phyloP scores from a whole-genome alignment of 2,888 invertebrate genomes.

The Hermaeophaga mercurialis region DNA sequence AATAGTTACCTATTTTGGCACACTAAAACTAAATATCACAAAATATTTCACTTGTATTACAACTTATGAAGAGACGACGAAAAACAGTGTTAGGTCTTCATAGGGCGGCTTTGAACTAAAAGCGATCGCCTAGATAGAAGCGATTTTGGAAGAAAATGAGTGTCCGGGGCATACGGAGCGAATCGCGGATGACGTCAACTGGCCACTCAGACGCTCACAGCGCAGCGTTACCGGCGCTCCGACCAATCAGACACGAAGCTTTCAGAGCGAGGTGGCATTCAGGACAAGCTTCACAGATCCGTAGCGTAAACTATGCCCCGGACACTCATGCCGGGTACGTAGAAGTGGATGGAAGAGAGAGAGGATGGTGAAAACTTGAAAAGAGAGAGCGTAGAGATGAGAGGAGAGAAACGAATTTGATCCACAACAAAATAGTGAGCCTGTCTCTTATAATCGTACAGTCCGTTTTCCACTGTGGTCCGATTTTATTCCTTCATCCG shows the following conservation, averaged over 20 bases:
- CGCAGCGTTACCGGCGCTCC: constrained; percentile 41
- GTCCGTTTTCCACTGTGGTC: constrained; percentile 58
- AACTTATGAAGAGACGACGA: constrained; percentile 52
- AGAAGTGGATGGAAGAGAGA: constrained; percentile 58
- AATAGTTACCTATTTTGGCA: constrained; percentile 59
- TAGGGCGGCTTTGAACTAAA: constrained; percentile 56
- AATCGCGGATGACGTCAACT: constrained; percentile 46
- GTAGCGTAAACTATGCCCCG: constrained; percentile 48
- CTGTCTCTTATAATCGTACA: constrained; percentile 58
- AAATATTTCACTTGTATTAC: constrained; percentile 55
- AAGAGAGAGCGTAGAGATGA: constrained; percentile 59
- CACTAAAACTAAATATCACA: constrained; percentile 59
- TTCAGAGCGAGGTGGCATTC: constrained; percentile 47
- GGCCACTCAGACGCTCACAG: constrained; percentile 44
- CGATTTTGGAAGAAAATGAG: constrained; percentile 43
- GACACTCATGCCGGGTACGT: constrained; percentile 47
- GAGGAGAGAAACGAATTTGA: constrained; percentile 60
- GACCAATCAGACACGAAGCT: constrained; percentile 50
- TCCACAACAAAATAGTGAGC: constrained; percentile 61
- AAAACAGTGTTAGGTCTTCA: constrained; percentile 51
- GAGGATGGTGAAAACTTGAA: constrained; percentile 60
- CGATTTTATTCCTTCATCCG: constrained; percentile 52
- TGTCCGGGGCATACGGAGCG: constrained; percentile 39
- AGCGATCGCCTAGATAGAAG: constrained; percentile 47
- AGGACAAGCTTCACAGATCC: constrained; percentile 50